Evolutionary conservation across 2,888 invertebrate species (phyloP).

Genomic region (Subacronicta megacephala): DNA sequence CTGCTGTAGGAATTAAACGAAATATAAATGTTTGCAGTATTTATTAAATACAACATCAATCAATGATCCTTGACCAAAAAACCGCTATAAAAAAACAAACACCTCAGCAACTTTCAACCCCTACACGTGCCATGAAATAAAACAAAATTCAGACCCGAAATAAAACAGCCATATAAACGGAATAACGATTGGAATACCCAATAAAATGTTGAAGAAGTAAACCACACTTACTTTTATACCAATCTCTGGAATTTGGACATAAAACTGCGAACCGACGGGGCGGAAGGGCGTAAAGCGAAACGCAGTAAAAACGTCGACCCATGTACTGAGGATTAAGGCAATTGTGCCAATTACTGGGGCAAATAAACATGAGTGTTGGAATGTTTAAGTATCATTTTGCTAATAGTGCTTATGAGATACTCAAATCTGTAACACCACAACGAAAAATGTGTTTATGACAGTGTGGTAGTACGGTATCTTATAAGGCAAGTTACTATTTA

Average conservation of each 20-base stretch:
- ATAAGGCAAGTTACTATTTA: too few species aligned
- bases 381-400: not conserved
- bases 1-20: too few species aligned
- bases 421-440: not conserved
- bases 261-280: slow-evolving; percentile 27
- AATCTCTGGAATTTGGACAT: slow-evolving; percentile 32
- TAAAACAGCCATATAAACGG: slow-evolving; percentile 48
- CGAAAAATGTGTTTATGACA: not conserved
- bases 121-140: slow-evolving; percentile 35
- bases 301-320: slow-evolving; percentile 35
- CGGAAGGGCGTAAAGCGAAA: slow-evolving; percentile 34
- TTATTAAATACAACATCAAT: not conserved
- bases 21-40: too few species aligned
- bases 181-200: slow-evolving; percentile 40
- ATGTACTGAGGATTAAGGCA: slow-evolving; percentile 36
- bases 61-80: slow-evolving; percentile 14
- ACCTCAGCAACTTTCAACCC: slow-evolving; percentile 35
- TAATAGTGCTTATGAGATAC: not conserved
- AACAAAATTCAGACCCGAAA: slow-evolving; percentile 38
- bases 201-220: slow-evolving; percentile 46
- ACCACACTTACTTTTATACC: slow-evolving; percentile 49
- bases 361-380: slow-evolving; percentile 29
- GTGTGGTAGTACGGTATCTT: too few species aligned
- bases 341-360: slow-evolving; percentile 37
- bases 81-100: slow-evolving; percentile 29